Conservation (phyloP, 2,113 vertebrate genomes). For the Takifugu flavidus region DNA sequence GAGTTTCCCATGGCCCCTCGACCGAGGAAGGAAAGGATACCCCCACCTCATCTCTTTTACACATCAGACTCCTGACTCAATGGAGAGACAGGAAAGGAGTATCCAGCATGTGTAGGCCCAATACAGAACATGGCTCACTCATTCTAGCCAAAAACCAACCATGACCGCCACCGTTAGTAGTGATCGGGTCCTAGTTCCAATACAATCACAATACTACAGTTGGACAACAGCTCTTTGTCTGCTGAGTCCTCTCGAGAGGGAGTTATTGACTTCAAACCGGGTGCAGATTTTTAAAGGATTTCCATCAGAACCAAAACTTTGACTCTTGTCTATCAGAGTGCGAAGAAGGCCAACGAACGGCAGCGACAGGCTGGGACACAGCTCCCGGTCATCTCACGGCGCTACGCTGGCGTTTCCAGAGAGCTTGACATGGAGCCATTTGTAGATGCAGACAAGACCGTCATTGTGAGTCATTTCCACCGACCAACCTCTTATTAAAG, state of each 20-base stretch:
- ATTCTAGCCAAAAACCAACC: neutral
- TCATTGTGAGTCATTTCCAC: slow-evolving; percentile 48
- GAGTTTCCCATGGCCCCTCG: slow-evolving; percentile 33
- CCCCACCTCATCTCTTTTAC: neutral
- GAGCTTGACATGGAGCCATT: slow-evolving; percentile 36
- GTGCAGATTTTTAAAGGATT: too few species aligned
- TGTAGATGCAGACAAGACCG: slow-evolving; percentile 41
- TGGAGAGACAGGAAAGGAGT: neutral
- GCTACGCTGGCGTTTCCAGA: slow-evolving; percentile 44
- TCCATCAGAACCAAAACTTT: too few species aligned
- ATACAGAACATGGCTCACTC: too few species aligned
- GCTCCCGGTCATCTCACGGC: slow-evolving; percentile 28
- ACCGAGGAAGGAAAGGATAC: neutral
- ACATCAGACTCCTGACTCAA: neutral
- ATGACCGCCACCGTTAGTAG: neutral
- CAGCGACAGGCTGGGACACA: too few species aligned
- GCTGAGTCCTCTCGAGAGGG: too few species aligned
- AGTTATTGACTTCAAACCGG: too few species aligned
- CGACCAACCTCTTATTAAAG: slow-evolving; percentile 22
- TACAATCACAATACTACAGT: slow-evolving; percentile 6
- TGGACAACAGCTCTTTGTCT: too few species aligned
- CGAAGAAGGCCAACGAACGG: too few species aligned
- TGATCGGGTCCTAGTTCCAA: slow-evolving; percentile 9
- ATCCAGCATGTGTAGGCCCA: neutral
- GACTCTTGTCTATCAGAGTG: too few species aligned